Base-by-base conservation (phyloP, 2,888 invertebrate genomes). In the Actias luna region DNA sequence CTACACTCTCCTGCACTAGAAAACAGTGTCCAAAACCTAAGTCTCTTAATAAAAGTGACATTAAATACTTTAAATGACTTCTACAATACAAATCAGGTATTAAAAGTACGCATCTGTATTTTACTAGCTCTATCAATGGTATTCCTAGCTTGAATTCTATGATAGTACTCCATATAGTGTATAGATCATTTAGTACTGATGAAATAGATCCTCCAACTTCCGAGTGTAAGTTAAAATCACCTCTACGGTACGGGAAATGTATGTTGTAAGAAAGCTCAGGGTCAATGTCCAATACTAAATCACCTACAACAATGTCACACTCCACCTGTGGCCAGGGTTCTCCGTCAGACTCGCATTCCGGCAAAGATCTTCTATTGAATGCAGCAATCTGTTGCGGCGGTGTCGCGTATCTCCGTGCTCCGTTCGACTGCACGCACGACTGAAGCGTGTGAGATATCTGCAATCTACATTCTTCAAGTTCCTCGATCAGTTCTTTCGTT, bases 71-170 rank as follows among this genome's bases (percentile, higher is more conserved):
- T 42, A 98, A 93, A 87, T 98, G 96, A 60, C 94, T 95, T 69
- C 98, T 94, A 67, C 96, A 96, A 82, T 98, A 98, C 69, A 98
- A 95, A 89, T 98, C 98, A 16, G 98, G 97, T 75, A 99, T 95
- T 31, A 99, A 93, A 22, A 99, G 90, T 2, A 99, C 97, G 62
- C 96, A 98, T 83, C 96, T 95, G 80, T 97, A 98, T 73, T 95
- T 95, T 81, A 96, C 93, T 5, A 97, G 93, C 67, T 96, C 95
- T 67, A 93, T 93, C 12, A 94, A 82, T 1, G 94, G 94, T 77
- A 99, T 97, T 69, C 95, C 95, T 69, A 99, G 93, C 76, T 95
- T 95, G 27, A 94, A 94, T 72, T 95, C 94, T 64, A 99, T 93
- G 1, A 96, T 96, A 71, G 95, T 94, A 60, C 95, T 95, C 98